These are phyloP conservation scores for Cyclophora punctaria DNA, from an alignment of 2,888 invertebrate genomes.

Conservation along the genomic window DNA sequence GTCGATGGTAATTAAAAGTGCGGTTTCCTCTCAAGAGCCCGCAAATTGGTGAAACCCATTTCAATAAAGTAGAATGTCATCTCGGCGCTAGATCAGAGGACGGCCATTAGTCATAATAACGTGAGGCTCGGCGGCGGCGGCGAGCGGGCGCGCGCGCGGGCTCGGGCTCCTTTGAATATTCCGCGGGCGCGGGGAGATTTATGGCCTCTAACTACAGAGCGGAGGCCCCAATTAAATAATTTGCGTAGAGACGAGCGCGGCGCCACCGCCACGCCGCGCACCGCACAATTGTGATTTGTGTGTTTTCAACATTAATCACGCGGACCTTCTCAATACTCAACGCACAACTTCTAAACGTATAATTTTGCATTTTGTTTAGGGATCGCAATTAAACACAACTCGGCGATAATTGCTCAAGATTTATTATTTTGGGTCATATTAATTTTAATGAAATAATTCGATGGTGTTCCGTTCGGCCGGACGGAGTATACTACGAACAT, in stretches of 20 bases:
- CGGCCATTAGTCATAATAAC: neutral
- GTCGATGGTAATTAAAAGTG: constrained; percentile 2
- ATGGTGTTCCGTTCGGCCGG: too few species aligned
- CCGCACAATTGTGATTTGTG: constrained; percentile 42
- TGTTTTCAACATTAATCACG: constrained; percentile 32
- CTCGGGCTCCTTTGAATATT: constrained; percentile 67
- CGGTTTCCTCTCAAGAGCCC: constrained; percentile 15
- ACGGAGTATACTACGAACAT: too few species aligned
- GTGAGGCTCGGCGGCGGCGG: neutral
- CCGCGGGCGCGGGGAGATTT: constrained; percentile 65
- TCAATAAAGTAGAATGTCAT: constrained; percentile 11
- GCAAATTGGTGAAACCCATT: constrained; percentile 15
- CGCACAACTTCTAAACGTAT: constrained; percentile 15
- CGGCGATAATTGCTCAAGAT: neutral
- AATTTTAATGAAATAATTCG: too few species aligned
- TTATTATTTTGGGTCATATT: neutral
- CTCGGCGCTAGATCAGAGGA: neutral
- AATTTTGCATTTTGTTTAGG: constrained; percentile 22
- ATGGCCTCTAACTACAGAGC: constrained; percentile 65
- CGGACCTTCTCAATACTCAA: constrained; percentile 2
- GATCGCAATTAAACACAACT: constrained; percentile 4
- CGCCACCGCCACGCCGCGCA: constrained; percentile 5
- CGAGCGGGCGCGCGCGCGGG: neutral
- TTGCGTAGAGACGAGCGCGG: constrained; percentile 50
- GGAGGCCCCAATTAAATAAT: constrained; percentile 57